phyloP scores from a whole-genome alignment of 2,888 invertebrate genomes.

The Tetramorium bicarinatum region DNA sequence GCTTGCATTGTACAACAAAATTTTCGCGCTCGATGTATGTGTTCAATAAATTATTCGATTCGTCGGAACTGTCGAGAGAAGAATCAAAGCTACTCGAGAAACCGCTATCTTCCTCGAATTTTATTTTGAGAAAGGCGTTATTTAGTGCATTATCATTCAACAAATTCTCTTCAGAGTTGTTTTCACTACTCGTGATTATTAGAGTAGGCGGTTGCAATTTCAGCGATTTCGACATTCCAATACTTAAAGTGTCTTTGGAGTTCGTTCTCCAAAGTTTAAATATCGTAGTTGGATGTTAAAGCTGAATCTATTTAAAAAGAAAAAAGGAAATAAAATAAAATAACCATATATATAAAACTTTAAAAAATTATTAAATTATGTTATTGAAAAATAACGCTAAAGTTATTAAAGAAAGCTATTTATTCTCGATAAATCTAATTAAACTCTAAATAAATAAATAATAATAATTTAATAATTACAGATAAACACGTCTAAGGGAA shows the following conservation, averaged over 20 bases:
- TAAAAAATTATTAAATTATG: background rate
- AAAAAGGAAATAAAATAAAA: background rate
- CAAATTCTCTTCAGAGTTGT: background rate
- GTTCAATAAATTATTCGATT: background rate
- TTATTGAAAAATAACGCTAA: background rate
- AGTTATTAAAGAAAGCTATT: background rate
- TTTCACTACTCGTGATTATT: background rate
- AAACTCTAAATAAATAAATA: background rate
- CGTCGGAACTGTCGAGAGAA: background rate
- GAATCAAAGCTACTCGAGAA: constrained; percentile 5
- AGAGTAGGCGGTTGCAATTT: background rate
- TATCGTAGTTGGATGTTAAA: background rate
- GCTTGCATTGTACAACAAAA: constrained; percentile 1
- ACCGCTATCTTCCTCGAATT: background rate
- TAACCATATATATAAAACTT: background rate
- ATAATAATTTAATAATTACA: background rate
- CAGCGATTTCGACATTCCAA: background rate
- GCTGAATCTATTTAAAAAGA: constrained; percentile 8
- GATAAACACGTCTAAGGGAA: too few relatives aligned
- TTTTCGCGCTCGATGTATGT: background rate
- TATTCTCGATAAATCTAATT: background rate
- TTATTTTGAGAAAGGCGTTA: background rate
- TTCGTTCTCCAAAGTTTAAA: background rate
- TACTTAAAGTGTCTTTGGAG: background rate
- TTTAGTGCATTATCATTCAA: background rate